Percentiles rank a stretch among this genome's conserved stretches.
These are phyloP conservation scores for Rhinogobio ventralis DNA, from an alignment of 2,797 vertebrate genomes.

Conservation along the genomic window DNA sequence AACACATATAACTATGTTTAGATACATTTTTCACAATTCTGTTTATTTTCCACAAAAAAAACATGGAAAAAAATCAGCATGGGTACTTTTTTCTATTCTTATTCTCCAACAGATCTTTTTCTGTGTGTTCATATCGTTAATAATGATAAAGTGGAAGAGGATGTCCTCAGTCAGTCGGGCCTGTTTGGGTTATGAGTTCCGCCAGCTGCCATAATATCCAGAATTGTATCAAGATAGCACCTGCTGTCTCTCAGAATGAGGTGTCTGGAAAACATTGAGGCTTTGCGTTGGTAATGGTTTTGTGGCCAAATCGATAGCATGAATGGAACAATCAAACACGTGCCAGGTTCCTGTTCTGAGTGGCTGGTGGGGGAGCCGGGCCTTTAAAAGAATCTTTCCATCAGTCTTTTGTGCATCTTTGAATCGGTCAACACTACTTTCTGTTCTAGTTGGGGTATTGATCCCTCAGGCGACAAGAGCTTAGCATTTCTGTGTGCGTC, in stretches of 20 bases:
- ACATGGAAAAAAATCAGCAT: background rate
- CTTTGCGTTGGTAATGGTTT: conserved; percentile 59
- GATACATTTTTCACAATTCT: background rate
- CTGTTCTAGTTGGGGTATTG: conserved; percentile 54
- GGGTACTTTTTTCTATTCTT: background rate
- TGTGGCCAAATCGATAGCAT: conserved; percentile 58
- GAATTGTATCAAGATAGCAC: conserved; percentile 27
- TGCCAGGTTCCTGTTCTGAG: conserved; percentile 47
- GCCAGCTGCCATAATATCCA: conserved; percentile 33
- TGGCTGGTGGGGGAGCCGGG: conserved; percentile 31
- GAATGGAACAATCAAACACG: conserved; percentile 61
- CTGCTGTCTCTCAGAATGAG: conserved; percentile 33
- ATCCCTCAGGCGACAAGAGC: conserved; percentile 42
- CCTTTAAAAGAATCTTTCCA: conserved; percentile 47
- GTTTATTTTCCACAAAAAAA: background rate
- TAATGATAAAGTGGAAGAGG: conserved; percentile 26
- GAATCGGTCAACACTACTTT: conserved; percentile 51
- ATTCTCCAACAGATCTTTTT: conserved; percentile 11
- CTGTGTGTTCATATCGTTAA: conserved; percentile 18
- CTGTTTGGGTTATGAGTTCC: conserved; percentile 33
- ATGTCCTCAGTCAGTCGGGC: conserved; percentile 18
- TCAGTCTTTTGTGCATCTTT: conserved; percentile 42
- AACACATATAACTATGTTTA: background rate
- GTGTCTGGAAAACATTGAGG: conserved; percentile 50
- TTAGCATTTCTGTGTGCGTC: conserved; percentile 41